Percentiles rank a stretch among this genome's conserved stretches.
Evolutionary conservation across 2,797 vertebrate genomes (phyloP).

Genomic region (Poeciliopsis turneri): DNA sequence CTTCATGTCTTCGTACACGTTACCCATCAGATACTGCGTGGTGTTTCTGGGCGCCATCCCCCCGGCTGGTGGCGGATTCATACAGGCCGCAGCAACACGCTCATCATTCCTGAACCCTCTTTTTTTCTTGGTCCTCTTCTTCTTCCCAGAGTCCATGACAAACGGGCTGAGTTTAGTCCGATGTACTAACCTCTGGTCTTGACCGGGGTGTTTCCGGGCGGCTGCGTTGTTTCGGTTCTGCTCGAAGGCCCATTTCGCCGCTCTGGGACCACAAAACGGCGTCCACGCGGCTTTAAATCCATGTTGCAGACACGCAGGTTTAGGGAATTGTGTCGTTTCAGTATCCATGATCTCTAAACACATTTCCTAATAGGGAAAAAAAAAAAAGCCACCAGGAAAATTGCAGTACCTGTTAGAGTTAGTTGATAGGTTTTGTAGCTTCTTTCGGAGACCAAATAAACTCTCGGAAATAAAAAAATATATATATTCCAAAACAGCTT

Average conservation of each 20-base stretch:
- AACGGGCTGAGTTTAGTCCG: neutral
- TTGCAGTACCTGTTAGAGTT: neutral
- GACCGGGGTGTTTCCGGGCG: constrained; percentile 23
- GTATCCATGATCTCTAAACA: constrained; percentile 59
- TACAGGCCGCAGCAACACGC: neutral
- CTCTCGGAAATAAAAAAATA: neutral
- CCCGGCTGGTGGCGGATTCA: neutral
- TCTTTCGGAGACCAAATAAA: neutral
- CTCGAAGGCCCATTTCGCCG: constrained; percentile 16
- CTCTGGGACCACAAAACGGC: neutral
- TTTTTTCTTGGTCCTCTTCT: accelerated
- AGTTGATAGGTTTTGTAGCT: neutral
- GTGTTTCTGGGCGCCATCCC: constrained; percentile 83
- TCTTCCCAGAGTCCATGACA: accelerated
- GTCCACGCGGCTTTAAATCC: constrained; percentile 27
- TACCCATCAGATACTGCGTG: constrained; percentile 82
- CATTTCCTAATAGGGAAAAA: constrained; percentile 63
- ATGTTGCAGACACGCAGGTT: neutral
- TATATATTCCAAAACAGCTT: neutral
- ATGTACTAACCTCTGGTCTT: constrained; percentile 15
- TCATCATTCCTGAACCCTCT: accelerated
- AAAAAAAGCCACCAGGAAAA: neutral
- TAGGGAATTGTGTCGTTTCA: neutral
- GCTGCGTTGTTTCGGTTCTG: neutral
- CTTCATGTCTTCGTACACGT: constrained; percentile 67